These are phyloP conservation scores for Microchrysa polita DNA, from an alignment of 2,888 invertebrate species.

Conservation along the genomic window DNA sequence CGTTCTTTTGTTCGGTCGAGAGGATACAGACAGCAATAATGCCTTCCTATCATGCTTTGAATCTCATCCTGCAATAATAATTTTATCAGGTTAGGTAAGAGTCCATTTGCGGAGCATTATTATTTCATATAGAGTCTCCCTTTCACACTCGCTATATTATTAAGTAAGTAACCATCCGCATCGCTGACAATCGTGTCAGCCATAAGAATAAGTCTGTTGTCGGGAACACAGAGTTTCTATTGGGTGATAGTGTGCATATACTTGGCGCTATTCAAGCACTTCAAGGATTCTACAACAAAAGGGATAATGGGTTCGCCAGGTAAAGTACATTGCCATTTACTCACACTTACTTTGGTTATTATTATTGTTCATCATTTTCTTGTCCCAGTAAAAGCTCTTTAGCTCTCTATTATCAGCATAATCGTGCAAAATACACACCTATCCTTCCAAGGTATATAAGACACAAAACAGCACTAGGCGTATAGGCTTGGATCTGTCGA, in stretches of 20 bases:
- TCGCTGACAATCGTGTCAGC: background rate
- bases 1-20: slow-evolving; percentile 15
- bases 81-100: slow-evolving; percentile 22
- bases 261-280: slow-evolving; percentile 15
- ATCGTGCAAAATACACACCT: slow-evolving; percentile 27
- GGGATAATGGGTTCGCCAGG: slow-evolving; percentile 37
- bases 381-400: slow-evolving; percentile 38
- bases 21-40: background rate
- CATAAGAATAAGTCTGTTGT: background rate
- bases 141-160: background rate
- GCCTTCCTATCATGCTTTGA: background rate
- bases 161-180: background rate
- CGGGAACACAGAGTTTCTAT: slow-evolving; percentile 8
- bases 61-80: slow-evolving; percentile 6
- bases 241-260: slow-evolving; percentile 6
- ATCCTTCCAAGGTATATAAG: background rate
- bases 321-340: slow-evolving; percentile 40
- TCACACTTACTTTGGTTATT: slow-evolving; percentile 36
- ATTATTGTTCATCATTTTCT: slow-evolving; percentile 38
- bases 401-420: slow-evolving; percentile 35
- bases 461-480: background rate
- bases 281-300: slow-evolving; percentile 39
- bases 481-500: background rate
- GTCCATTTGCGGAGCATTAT: slow-evolving; percentile 28
- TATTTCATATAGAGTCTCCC: slow-evolving; percentile 14